Base-by-base conservation (phyloP, 2,113 vertebrate species). In the Myotis davidii region DNA sequence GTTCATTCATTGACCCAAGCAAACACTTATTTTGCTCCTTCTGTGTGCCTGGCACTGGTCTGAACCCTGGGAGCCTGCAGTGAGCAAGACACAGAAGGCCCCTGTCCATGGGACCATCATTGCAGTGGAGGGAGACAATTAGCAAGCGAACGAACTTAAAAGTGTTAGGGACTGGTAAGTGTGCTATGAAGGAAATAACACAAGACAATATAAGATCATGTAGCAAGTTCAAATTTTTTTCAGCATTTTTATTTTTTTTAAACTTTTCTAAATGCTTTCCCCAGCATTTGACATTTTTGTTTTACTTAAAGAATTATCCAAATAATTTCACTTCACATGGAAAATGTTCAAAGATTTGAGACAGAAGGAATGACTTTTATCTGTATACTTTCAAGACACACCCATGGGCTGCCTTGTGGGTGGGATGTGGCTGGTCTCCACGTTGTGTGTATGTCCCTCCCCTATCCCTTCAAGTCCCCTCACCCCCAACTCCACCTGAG, bases 291-390 rank as follows among this genome's bases (percentile, higher is more conserved):
- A 85, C 87, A 48, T 95, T 85, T 94, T 50, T n/a, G 8, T 92
- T 90, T 92, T 50, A 29, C 25, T 42, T 91, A 67, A 84, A 74
- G 48, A 94, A 85, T 76, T 89, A 12, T 25, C 69, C 90, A 95
- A 81, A 93, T 85, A 34, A 88, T 88, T 73, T 48, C 12, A 34
- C 32, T 82, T 87, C 34, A 70, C 25, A 5, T 82, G 39, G 50
- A 88, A 83, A 95, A 81, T 32, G 61, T 77, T 93, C 56, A 64
- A 42, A 77, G 12, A 78, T 81, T 61, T 67, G 20, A 45, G 16
- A 67, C 27, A 50, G 59, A 81, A 72, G 54, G 52, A 65, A 20
- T 82, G 23, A 9, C 59, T 88, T 88, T 93, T 67, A 18, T 54
- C 65, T 94, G 39, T n/a, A 1, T 69, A 45, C 20, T 64, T 61